Percentiles rank a stretch among this genome's conserved stretches.
These are phyloP conservation scores for Heliopora coerulea DNA, from an alignment of 92 coral and sea anemone genomes.

Conservation along the genomic window DNA sequence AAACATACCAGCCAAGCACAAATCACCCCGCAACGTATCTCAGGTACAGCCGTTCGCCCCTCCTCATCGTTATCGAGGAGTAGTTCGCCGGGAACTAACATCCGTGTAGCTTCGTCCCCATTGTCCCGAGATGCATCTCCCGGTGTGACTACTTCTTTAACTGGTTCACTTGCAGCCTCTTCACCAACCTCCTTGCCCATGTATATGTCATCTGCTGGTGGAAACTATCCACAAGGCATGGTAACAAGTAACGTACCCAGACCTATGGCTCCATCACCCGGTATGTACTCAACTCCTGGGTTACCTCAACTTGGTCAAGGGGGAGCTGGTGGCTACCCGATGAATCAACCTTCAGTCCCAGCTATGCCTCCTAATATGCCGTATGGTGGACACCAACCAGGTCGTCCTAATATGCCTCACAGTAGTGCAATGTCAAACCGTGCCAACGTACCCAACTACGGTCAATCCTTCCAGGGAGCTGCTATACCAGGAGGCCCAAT, in stretches of 20 bases:
- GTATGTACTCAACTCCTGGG: constrained; percentile 30
- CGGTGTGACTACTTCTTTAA: constrained; percentile 15
- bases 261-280: constrained; percentile 23
- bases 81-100: constrained; percentile 33
- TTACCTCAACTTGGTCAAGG: background rate
- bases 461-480: constrained; percentile 23
- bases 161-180: constrained; percentile 21
- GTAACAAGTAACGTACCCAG: constrained; percentile 15
- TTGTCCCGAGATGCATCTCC: constrained; percentile 28
- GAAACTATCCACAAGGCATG: constrained; percentile 19
- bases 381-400: constrained; percentile 15
- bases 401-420: constrained; percentile 22
- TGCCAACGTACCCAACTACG: constrained; percentile 25
- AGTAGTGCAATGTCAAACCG: constrained; percentile 23
- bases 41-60: constrained; percentile 7
- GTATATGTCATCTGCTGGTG: constrained; percentile 35
- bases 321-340: constrained; percentile 12
- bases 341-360: constrained; percentile 29
- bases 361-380: constrained; percentile 4
- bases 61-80: constrained; percentile 18
- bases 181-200: constrained; percentile 33
- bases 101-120: constrained; percentile 39
- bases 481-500: constrained; percentile 16
- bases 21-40: constrained; percentile 31
- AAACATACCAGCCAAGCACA: constrained; percentile 23